Conservation (phyloP, 2,113 vertebrate species). For the Alces alces region DNA sequence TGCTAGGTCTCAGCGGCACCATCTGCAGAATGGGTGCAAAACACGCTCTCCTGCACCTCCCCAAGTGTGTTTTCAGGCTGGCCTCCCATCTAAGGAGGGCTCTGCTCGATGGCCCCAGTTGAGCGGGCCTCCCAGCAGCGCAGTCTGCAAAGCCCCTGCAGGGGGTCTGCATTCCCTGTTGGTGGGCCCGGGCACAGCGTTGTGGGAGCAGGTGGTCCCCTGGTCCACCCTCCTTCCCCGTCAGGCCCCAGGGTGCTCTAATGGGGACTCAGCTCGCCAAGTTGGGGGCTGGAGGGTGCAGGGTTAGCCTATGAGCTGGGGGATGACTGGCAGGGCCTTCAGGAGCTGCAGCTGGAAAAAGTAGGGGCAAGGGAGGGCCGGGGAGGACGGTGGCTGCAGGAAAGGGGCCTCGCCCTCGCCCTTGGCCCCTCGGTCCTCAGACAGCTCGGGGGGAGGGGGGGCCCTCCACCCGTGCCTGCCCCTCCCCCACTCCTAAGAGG, state of each 20-base stretch:
- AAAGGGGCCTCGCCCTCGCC: not conserved
- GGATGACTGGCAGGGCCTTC: not conserved
- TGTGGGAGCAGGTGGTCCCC: not conserved
- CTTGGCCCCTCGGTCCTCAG: not conserved
- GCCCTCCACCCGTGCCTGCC: too few species aligned
- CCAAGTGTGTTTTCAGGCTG: not conserved
- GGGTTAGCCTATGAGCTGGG: not conserved
- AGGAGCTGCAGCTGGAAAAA: too few species aligned
- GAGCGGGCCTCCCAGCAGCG: not conserved
- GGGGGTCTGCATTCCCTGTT: not conserved
- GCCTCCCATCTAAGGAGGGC: fast-evolving
- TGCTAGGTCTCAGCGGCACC: fast-evolving
- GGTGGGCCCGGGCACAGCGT: not conserved
- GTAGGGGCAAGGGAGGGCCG: too few species aligned
- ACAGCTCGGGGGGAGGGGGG: not conserved
- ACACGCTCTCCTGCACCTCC: not conserved
- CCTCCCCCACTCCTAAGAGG: not conserved
- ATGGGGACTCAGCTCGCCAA: not conserved
- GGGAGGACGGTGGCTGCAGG: not conserved
- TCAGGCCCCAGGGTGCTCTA: not conserved
- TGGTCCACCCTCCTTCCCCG: fast-evolving
- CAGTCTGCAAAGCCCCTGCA: not conserved
- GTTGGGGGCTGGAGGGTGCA: not conserved
- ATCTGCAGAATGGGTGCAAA: not conserved
- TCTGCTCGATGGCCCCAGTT: fast-evolving